These are phyloP conservation scores for Catamblyrhynchus diadema DNA, from an alignment of 2,797 vertebrate genomes.

Conservation along the genomic window DNA sequence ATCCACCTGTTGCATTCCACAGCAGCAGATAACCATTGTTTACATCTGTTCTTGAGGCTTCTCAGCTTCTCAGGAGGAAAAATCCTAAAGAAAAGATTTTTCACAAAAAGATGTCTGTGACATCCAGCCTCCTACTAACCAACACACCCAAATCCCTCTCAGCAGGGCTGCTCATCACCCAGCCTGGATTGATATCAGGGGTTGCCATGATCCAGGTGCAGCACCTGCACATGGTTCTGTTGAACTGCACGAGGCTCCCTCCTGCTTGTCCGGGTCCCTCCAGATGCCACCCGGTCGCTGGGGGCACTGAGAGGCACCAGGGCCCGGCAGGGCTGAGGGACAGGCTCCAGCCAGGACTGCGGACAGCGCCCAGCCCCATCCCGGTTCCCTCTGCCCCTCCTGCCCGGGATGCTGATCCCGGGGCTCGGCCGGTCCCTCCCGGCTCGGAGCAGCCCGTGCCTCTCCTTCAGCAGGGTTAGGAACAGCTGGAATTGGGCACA, in stretches of 20 bases:
- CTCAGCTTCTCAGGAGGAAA: too few species aligned
- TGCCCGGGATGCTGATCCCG: not conserved
- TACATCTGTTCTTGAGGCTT: too few species aligned
- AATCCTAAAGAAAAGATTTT: too few species aligned
- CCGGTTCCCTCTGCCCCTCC: not conserved
- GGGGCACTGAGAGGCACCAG: not conserved
- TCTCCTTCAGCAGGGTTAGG: conserved; percentile 44
- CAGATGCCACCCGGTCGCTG: not conserved
- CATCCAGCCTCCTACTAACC: not conserved
- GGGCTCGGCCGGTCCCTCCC: not conserved
- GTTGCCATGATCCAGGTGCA: not conserved
- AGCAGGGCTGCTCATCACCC: not conserved
- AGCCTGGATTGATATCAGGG: fast-evolving
- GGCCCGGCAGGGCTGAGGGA: not conserved
- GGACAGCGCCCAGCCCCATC: not conserved
- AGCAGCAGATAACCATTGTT: too few species aligned
- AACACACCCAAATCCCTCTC: not conserved
- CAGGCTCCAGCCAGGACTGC: not conserved
- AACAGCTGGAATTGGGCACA: conserved; percentile 76
- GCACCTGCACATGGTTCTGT: not conserved
- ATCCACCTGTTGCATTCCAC: too few species aligned
- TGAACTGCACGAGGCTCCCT: not conserved
- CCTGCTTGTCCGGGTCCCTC: not conserved
- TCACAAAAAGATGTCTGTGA: too few species aligned
- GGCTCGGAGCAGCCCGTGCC: conserved; percentile 38